Evolutionary conservation across 2,888 invertebrate species (phyloP).

Genomic region (Eupithecia insigniata): DNA sequence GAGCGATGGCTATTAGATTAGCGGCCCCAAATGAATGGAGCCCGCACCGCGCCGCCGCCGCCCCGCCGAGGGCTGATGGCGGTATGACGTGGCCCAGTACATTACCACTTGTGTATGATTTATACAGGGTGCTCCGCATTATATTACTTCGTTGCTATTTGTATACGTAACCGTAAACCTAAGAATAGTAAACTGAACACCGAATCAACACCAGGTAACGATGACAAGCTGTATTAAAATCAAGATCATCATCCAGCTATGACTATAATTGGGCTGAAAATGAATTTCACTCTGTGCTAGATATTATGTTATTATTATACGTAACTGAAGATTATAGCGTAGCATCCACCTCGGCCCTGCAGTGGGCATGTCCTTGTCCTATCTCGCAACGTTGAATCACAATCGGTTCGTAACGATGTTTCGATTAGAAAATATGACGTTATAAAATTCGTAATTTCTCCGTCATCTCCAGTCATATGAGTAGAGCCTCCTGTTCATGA

Average conservation of each 20-base stretch:
- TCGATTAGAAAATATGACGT: not conserved
- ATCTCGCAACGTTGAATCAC: not conserved
- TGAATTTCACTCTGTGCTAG: not conserved
- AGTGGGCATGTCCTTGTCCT: not conserved
- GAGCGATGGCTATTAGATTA: conserved; percentile 31
- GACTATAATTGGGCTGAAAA: not conserved
- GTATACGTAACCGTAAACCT: not conserved
- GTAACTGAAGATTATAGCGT: not conserved
- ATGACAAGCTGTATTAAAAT: not conserved
- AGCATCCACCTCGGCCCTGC: not conserved
- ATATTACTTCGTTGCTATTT: not conserved
- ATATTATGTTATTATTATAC: not conserved
- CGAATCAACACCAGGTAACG: not conserved
- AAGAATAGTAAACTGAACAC: not conserved
- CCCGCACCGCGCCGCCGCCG: not conserved
- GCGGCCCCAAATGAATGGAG: conserved; percentile 20
- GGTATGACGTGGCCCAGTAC: conserved; percentile 31
- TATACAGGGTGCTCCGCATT: conserved; percentile 18
- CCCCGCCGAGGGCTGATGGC: conserved; percentile 23
- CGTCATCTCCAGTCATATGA: no score
- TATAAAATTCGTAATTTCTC: not conserved
- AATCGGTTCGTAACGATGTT: not conserved
- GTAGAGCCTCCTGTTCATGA: conserved; percentile 16
- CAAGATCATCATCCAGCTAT: not conserved
- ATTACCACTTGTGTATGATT: conserved; percentile 23